Evolutionary conservation across 2,888 invertebrate species (phyloP).

Genomic region (Drosophila histrio): DNA sequence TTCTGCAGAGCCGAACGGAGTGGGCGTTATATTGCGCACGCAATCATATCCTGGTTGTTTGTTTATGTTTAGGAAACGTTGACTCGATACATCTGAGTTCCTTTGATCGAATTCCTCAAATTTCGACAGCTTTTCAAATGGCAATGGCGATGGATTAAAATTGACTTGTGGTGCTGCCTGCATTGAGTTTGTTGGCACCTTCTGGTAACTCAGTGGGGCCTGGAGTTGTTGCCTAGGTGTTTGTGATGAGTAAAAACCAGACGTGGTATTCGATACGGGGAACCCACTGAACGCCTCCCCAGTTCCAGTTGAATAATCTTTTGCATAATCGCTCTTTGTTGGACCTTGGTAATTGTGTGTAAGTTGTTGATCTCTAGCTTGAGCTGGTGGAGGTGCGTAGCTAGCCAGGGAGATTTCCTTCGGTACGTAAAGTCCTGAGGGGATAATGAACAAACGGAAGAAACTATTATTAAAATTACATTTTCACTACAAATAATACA

Average conservation of each 20-base stretch:
- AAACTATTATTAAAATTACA: background rate
- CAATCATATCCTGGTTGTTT: conserved; percentile 10
- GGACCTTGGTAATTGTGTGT: background rate
- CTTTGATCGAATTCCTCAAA: conserved; percentile 65
- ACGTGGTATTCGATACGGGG: conserved; percentile 17
- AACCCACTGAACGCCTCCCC: conserved; percentile 15
- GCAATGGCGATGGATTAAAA: conserved; percentile 82
- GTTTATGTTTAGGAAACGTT: conserved; percentile 26
- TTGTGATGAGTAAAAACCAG: conserved; percentile 19
- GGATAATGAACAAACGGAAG: background rate
- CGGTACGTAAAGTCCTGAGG: conserved; percentile 82
- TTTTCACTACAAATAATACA: background rate
- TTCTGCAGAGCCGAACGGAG: conserved; percentile 53
- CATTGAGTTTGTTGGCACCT: conserved; percentile 43
- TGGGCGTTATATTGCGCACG: conserved; percentile 77
- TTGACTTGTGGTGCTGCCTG: conserved; percentile 61
- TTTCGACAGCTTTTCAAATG: conserved; percentile 82
- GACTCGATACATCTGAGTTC: background rate
- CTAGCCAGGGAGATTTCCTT: conserved; percentile 83
- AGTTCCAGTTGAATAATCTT: background rate
- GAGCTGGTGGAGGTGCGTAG: conserved; percentile 81
- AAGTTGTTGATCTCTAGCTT: background rate
- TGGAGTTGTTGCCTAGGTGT: conserved; percentile 62
- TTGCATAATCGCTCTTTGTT: background rate
- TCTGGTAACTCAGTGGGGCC: conserved; percentile 66